Base-by-base conservation (phyloP, 2,888 invertebrate species). In the Phorcus lineatus region DNA sequence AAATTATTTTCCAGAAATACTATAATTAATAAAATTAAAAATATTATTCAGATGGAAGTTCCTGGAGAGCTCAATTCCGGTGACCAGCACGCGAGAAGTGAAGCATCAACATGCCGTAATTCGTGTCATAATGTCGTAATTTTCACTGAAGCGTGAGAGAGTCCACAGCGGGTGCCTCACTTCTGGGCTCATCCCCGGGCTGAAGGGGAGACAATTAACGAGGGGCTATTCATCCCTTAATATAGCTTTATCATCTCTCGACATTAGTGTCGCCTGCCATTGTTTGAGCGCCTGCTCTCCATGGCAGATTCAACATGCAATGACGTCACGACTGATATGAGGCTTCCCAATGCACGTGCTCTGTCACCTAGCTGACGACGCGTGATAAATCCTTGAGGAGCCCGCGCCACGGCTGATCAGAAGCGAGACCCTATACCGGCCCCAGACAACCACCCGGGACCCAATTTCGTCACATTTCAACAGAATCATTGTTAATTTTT, bases 21-120 rank as follows among this genome's bases (percentile, higher is more conserved):
- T 62, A 28, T 62, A 62, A 62, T 62, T 62, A 62, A 62, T 62
- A 24, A 62, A 62, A 62, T 62, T 62, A 62, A 62, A 62, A 62
- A 62, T 62, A 62, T 62, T 62, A 62, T 62, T 62, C 62, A 62
- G 28, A 62, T 62, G 28, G 62, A 62, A 62, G 28, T 62, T 24
- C 24, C 28, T 62, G 22, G 47, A 62, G 62, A 28, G 28, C 6
- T 13, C 24, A 16, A 24, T 28, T 62, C 28, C 28, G 62, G 24
- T 28, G 24, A 22, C 28, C 4, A 24, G 28, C 62, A 62, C 28
- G 62, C 62, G 62, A 62, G 62, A 28, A 28, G 16, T 24, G 24
- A 62, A 28, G 62, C 17, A 24, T 24, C 62, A 62, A 62, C 62
- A 9, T 28, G 24, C 24, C 28, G 62, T 62, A 62, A 24, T 28